Percentiles rank a stretch among this genome's conserved stretches.
Evolutionary conservation across 2,888 invertebrate species (phyloP).

Genomic region (Glaucopsyche alexis): DNA sequence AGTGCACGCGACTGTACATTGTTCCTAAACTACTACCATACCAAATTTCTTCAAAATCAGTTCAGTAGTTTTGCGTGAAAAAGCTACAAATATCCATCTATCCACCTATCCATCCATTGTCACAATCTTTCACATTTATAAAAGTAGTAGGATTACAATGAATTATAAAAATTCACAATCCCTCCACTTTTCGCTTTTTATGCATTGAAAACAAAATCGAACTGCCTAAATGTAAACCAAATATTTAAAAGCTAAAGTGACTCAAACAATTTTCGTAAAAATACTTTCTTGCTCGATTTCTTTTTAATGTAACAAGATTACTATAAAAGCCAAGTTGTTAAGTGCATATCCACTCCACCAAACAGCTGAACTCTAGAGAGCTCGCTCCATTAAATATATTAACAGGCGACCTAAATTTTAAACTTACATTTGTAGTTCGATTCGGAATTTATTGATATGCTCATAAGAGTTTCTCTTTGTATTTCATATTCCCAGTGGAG

Average conservation of each 20-base stretch:
- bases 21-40: too few species aligned
- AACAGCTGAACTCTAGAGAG: conserved; percentile 30
- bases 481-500: neutral
- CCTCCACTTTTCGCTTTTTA: too few species aligned
- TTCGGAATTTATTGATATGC: conserved; percentile 6
- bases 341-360: conserved; percentile 29
- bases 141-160: too few species aligned
- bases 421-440: conserved; percentile 16
- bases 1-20: too few species aligned
- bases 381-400: conserved; percentile 59
- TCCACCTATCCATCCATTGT: too few species aligned
- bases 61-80: too few species aligned
- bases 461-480: neutral
- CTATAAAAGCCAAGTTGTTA: conserved; percentile 31
- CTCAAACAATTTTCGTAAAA: conserved; percentile 13
- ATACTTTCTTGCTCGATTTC: conserved; percentile 22
- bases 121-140: too few species aligned
- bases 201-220: too few species aligned
- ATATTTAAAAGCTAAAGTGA: neutral
- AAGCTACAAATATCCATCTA: too few species aligned
- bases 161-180: too few species aligned
- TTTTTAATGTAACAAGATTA: conserved; percentile 27
- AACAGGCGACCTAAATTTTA: conserved; percentile 29
- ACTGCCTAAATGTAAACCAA: too few species aligned
- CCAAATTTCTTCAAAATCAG: too few species aligned